Conservation (phyloP, 2,113 vertebrate genomes). For the Monopterus albus region DNA sequence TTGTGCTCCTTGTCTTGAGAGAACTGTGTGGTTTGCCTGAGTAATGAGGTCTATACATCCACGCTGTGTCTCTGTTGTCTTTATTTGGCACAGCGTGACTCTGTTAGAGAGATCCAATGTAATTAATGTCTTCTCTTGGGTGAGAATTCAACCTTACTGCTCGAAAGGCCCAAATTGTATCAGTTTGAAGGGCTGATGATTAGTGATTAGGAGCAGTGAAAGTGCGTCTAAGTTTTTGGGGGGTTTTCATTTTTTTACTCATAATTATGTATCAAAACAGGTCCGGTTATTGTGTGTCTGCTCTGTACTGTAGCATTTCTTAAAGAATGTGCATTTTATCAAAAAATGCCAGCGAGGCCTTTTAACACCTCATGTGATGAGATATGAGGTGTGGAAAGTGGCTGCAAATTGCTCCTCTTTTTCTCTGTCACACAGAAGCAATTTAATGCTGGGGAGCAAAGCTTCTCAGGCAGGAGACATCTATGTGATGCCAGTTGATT, state of each 20-base stretch:
- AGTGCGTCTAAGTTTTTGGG: background rate
- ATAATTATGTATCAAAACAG: background rate
- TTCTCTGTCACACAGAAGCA: slow-evolving; percentile 59
- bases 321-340: slow-evolving; percentile 10
- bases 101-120: slow-evolving; percentile 65
- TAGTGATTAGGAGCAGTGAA: background rate
- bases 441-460: slow-evolving; percentile 50
- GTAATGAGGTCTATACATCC: slow-evolving; percentile 68
- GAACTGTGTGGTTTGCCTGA: slow-evolving; percentile 64
- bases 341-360: background rate
- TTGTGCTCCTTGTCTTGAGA: slow-evolving; percentile 65
- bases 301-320: background rate
- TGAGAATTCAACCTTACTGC: slow-evolving; percentile 9
- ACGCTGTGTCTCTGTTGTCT: slow-evolving; percentile 60
- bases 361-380: slow-evolving; percentile 40
- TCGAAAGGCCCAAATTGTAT: slow-evolving; percentile 11
- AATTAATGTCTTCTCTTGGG: slow-evolving; percentile 61
- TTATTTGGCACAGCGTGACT: slow-evolving; percentile 72
- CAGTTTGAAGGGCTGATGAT: slow-evolving; percentile 10
- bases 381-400: slow-evolving; percentile 49
- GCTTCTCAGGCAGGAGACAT: slow-evolving; percentile 50
- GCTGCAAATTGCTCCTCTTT: slow-evolving; percentile 53
- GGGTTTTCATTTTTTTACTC: no score
- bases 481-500: slow-evolving; percentile 29
- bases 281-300: background rate